Percentiles rank a stretch among this genome's conserved stretches.
phyloP scores from a whole-genome alignment of 2,888 invertebrate genomes.

The Podotricha telesiphe region DNA sequence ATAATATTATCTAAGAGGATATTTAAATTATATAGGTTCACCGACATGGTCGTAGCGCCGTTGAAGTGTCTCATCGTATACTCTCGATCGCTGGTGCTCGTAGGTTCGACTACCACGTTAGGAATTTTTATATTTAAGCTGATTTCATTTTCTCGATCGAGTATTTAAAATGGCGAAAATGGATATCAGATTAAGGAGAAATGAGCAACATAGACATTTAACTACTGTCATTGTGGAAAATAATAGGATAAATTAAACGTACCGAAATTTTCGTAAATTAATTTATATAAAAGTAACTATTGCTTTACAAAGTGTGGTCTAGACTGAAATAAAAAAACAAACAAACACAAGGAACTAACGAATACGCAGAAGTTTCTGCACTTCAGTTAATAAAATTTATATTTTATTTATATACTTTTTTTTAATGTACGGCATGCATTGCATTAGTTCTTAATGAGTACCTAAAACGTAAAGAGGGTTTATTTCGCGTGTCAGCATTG shows the following conservation, averaged over 20 bases:
- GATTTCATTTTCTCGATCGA: not conserved
- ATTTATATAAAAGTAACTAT: not conserved
- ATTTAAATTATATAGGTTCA: slow-evolving; percentile 13
- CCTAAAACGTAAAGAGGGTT: slow-evolving; percentile 16
- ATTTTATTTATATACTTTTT: not conserved
- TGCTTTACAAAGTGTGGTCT: not conserved
- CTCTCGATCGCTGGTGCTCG: too few relatives aligned
- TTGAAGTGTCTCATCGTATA: not conserved
- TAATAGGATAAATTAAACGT: not conserved
- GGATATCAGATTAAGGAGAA: too few relatives aligned
- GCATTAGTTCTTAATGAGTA: not conserved
- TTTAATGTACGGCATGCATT: slow-evolving; percentile 2
- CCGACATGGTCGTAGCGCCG: not conserved
- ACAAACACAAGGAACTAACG: not conserved
- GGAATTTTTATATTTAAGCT: not conserved
- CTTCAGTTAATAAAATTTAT: not conserved
- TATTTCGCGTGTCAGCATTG: slow-evolving; percentile 25
- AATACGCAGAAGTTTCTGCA: not conserved
- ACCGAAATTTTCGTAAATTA: not conserved
- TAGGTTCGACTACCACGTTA: not conserved
- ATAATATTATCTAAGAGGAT: slow-evolving; percentile 4
- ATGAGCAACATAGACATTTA: too few relatives aligned
- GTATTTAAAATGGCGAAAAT: not conserved
- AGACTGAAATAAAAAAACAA: not conserved
- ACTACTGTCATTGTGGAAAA: not conserved